These are phyloP conservation scores for Riptortus pedestris DNA, from an alignment of 1,140 invertebrate genomes.

Conservation along the genomic window DNA sequence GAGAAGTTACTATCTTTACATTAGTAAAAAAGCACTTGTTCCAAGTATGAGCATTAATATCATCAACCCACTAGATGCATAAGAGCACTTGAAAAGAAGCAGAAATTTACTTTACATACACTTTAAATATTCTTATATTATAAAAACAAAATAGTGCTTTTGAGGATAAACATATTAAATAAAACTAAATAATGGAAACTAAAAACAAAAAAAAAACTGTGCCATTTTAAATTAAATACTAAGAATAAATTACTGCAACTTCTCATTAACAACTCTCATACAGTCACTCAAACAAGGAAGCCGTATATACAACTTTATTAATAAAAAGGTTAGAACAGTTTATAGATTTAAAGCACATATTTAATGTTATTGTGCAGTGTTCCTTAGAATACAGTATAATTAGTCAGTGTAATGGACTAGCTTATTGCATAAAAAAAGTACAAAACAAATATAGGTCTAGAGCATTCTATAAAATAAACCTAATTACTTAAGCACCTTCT, in stretches of 20 bases:
- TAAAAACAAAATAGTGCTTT: no score
- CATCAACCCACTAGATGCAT: neutral
- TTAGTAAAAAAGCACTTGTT: constrained; percentile 17
- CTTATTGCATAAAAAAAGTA: constrained; percentile 4
- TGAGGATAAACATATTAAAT: no score
- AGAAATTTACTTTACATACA: no score
- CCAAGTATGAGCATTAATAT: constrained; percentile 16
- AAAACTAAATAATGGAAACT: no score
- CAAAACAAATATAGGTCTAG: neutral
- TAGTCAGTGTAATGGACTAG: constrained; percentile 1
- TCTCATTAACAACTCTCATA: neutral
- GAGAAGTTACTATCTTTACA: constrained; percentile 9
- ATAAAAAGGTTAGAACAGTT: neutral
- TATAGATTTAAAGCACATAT: neutral
- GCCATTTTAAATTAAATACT: no score
- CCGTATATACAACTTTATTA: constrained; percentile 2
- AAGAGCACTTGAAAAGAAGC: neutral
- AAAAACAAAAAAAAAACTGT: no score
- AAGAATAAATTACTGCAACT: neutral
- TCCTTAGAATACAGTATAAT: neutral
- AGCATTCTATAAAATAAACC: constrained; percentile 17
- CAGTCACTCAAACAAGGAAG: neutral
- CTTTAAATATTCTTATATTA: no score
- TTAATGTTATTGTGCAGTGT: constrained; percentile 15
- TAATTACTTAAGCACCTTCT: constrained; percentile 18